Conservation (phyloP, 37 sponge, comb jelly and placozoan genomes). For the Spongilla lacustris region DNA sequence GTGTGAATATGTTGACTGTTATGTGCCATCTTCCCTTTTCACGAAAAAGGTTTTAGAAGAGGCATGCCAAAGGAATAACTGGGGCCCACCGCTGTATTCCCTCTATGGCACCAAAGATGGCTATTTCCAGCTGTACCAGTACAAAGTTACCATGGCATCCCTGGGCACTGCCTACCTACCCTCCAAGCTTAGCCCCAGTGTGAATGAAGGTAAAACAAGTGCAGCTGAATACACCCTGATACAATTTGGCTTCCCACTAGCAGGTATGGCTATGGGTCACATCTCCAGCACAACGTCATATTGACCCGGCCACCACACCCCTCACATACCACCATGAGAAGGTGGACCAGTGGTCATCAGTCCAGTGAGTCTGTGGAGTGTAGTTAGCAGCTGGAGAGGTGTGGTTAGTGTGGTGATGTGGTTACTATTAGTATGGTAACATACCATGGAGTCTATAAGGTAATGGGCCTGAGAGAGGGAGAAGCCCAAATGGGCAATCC, state of each 20-base stretch:
- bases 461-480: no score
- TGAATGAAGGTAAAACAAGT: constrained; percentile 57
- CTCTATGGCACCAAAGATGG: constrained; percentile 40
- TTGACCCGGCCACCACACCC: no score
- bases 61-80: constrained; percentile 72
- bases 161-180: constrained; percentile 55
- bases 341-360: no score
- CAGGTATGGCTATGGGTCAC: background rate
- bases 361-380: no score
- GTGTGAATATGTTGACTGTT: no score
- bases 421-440: no score
- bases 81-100: constrained; percentile 77
- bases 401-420: no score
- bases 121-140: constrained; percentile 44
- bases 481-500: no score
- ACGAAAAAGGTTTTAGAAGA: constrained; percentile 88
- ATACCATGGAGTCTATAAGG: no score
- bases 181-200: constrained; percentile 47
- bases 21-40: background rate
- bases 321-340: no score
- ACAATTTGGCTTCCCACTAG: constrained; percentile 57
- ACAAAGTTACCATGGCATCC: constrained; percentile 49
- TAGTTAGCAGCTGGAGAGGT: no score
- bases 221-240: constrained; percentile 69
- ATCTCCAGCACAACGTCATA: no score